Percentiles rank a stretch among this genome's conserved stretches.
Conservation (phyloP, 2,888 invertebrate species). For the Ceriagrion tenellum region DNA sequence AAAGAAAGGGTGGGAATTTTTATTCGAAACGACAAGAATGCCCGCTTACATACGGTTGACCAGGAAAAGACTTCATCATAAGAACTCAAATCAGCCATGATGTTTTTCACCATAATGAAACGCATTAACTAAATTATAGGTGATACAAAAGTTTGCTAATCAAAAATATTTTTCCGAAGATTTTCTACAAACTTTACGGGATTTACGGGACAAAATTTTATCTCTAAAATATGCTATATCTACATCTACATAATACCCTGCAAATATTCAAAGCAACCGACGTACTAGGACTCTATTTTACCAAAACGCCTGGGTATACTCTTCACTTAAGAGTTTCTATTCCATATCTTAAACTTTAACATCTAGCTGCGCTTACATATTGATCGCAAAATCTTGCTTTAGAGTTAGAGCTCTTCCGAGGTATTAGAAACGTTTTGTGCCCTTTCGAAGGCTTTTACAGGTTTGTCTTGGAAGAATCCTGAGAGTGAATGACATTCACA, state of each 20-base stretch:
- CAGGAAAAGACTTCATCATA: not conserved
- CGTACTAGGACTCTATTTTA: too few relatives aligned
- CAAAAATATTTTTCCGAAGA: too few relatives aligned
- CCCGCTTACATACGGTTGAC: not conserved
- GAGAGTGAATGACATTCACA: too few relatives aligned
- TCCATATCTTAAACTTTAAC: not conserved
- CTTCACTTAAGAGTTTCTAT: not conserved
- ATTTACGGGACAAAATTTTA: too few relatives aligned
- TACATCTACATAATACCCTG: too few relatives aligned
- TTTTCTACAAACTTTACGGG: too few relatives aligned
- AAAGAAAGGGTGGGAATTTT: not conserved
- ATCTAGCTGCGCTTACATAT: not conserved
- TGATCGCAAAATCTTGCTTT: not conserved
- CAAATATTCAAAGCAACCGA: too few relatives aligned
- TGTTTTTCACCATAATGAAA: too few relatives aligned
- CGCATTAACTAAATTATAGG: too few relatives aligned
- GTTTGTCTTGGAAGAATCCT: not conserved
- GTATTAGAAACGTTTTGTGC: not conserved
- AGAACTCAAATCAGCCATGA: not conserved
- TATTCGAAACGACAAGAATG: not conserved
- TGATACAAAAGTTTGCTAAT: too few relatives aligned
- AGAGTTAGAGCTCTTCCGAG: not conserved
- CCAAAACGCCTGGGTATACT: not conserved
- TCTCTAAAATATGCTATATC: too few relatives aligned
- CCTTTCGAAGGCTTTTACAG: not conserved